Base-by-base conservation (phyloP, 2,888 invertebrate genomes). In the Diadromus collaris region DNA sequence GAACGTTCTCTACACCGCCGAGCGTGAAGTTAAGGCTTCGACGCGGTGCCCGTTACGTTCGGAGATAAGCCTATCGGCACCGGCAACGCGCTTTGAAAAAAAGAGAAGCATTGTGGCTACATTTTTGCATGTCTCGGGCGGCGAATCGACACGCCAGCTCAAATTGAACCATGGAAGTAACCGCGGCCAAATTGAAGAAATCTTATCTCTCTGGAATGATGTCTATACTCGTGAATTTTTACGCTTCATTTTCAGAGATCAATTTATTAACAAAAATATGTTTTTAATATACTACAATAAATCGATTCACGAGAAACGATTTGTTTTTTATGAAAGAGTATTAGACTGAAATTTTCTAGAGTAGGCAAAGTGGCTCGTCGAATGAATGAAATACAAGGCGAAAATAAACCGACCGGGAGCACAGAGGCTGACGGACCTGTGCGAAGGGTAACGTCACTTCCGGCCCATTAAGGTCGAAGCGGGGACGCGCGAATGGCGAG, bases 401-500 rank as follows among this genome's bases (percentile, higher is more conserved):
- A 73, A 74, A 46, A 73, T 73, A 64, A 60, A 21, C 56, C 29
- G 16, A 13, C 10, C 29, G 48, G 48, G 48, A n/a, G 54, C 60
- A 56, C 56, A 71, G 3, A 48, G 10, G 13, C 7, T n/a, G 76
- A 32, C 44, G 48, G 32, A 51, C 44, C 58, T 38, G 72, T 56
- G 34, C 38, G 65, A 60, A 60, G 76, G 60, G 69, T 70, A 69
- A 56, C 79, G 76, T 76, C 51, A 73, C 73, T 79, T 79, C 79
- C 79, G 73, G 76, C 69, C 69, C 69, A 79, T 79, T 79, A 69
- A 70, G 79, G 76, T 79, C 76, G 79, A 44, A 68, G 41, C 71
- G 85, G 85, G 84, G 84, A 83, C 84, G 83, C 84, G 82, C 82
- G 85, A 85, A 85, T 84, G 83, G 81, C 81, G 80, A 73, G 78